Evolutionary conservation across 2,113 vertebrate genomes (phyloP).

Genomic region (Lasiurus borealis): DNA sequence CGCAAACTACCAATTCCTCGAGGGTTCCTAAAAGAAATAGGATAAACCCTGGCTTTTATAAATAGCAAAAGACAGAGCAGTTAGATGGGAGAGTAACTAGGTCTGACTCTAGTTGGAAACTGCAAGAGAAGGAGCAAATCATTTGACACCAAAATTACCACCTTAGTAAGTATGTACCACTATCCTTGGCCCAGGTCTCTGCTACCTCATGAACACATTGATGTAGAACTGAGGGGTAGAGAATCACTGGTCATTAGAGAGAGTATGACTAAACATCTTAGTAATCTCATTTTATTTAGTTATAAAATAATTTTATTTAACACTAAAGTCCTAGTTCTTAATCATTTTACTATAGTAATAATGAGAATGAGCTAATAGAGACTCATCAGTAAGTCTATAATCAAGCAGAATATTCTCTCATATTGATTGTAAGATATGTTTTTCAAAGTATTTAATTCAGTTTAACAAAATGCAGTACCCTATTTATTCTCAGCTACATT

Average conservation of each 20-base stretch:
- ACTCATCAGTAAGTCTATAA: not conserved
- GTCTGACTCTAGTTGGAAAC: not conserved
- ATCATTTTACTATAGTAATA: not conserved
- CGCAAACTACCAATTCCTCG: not conserved
- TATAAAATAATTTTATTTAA: not conserved
- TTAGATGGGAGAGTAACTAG: not conserved
- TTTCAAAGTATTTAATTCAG: not conserved
- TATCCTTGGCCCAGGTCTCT: accelerated
- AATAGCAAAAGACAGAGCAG: not conserved
- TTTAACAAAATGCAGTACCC: not conserved
- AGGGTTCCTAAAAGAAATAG: not conserved
- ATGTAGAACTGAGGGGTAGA: not conserved
- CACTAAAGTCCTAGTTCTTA: not conserved
- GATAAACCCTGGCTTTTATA: not conserved
- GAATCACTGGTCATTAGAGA: not conserved
- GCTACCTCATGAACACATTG: not conserved
- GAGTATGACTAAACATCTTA: not conserved
- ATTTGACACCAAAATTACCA: not conserved
- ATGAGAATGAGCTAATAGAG: not conserved
- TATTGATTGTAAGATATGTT: not conserved
- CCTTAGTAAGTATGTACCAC: too few species aligned
- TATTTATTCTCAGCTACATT: not conserved
- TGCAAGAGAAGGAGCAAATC: not conserved
- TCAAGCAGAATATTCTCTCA: not conserved
- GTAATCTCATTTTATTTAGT: too few species aligned